These are phyloP conservation scores for Cynoglossus semilaevis DNA, from an alignment of 2,113 vertebrate species.

Conservation along the genomic window DNA sequence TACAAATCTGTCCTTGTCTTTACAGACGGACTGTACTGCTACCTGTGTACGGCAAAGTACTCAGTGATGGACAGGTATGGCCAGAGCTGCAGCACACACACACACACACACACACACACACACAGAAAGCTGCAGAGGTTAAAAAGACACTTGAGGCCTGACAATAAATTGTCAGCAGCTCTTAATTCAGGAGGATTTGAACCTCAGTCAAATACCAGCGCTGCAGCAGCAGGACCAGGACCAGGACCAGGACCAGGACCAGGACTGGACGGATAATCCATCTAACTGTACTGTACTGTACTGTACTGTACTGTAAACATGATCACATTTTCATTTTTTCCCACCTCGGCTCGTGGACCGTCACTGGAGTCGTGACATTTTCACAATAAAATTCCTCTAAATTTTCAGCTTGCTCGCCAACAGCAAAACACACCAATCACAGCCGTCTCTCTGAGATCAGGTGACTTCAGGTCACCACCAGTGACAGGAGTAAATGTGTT, in stretches of 20 bases:
- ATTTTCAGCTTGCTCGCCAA: too few relatives aligned
- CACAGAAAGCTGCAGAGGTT: conserved; percentile 45
- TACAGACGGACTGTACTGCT: conserved; percentile 57
- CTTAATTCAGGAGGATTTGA: conserved; percentile 64
- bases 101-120: conserved; percentile 2
- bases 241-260: conserved; percentile 17
- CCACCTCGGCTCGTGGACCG: too few relatives aligned
- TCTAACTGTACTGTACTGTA: conserved; percentile 7
- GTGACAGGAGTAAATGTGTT: too few relatives aligned
- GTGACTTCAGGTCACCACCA: too few relatives aligned
- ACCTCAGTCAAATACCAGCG: conserved; percentile 23
- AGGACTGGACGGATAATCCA: too few relatives aligned
- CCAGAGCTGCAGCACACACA: conserved; percentile 1
- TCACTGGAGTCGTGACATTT: too few relatives aligned
- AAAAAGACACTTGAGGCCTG: conserved; percentile 63
- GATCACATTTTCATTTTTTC: too few relatives aligned
- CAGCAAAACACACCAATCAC: too few relatives aligned
- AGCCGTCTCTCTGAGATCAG: too few relatives aligned
- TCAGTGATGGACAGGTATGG: conserved; percentile 45
- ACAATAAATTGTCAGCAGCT: conserved; percentile 76
- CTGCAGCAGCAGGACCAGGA: conserved; percentile 23
- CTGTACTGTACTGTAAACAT: conserved; percentile 20
- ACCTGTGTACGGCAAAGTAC: conserved; percentile 46
- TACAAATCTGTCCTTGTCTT: conserved; percentile 57
- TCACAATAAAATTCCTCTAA: too few relatives aligned